Base-by-base conservation (phyloP, 2,888 invertebrate genomes). In the Leptinotarsa rubiginosa region DNA sequence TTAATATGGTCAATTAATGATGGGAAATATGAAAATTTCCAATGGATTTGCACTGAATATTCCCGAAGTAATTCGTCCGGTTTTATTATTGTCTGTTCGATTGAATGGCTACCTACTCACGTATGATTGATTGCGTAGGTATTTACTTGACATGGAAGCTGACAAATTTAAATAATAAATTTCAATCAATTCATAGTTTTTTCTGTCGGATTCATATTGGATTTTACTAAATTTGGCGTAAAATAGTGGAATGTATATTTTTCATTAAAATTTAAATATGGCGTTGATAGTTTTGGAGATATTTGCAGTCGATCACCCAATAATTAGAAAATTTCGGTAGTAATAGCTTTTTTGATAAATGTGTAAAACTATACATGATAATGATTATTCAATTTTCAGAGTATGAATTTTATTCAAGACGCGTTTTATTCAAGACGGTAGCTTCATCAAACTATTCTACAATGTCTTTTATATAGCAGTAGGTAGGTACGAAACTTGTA, bases 101-200 rank as follows among this genome's bases (percentile, higher is more conserved):
- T 49, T 49, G 70, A 70, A 65, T 72, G 18, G 50, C 31, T 59
- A 66, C 65, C 70, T 62, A 59, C 20, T 76, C 64, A 65, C 65
- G 64, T 73, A 50, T 74, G 73, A 76, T 71, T 76, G 76, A 76
- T 76, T 69, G 62, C 20, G 50, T 59, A 56, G 56, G 52, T 70
- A 72, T 72, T 64, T 50, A 74, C 47, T 69, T 70, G 73, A 73
- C 75, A 70, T 65, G 50, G 25, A 54, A 25, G 59, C 62, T 73
- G 75, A 75, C 71, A 72, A 72, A 72, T 72, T 72, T 66, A 49
- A 72, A 66, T 72, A 66, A 72, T 72, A 70, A 65, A 75, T 75
- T 72, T 50, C 47, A 72, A 65, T 75, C 65, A 69, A 67, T 52
- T 62, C 50, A 67, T 73, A n/a, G 62, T 70, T 70, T 25, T 62